These are phyloP conservation scores for Clarias gariepinus DNA, from an alignment of 2,113 vertebrate species.

Conservation along the genomic window DNA sequence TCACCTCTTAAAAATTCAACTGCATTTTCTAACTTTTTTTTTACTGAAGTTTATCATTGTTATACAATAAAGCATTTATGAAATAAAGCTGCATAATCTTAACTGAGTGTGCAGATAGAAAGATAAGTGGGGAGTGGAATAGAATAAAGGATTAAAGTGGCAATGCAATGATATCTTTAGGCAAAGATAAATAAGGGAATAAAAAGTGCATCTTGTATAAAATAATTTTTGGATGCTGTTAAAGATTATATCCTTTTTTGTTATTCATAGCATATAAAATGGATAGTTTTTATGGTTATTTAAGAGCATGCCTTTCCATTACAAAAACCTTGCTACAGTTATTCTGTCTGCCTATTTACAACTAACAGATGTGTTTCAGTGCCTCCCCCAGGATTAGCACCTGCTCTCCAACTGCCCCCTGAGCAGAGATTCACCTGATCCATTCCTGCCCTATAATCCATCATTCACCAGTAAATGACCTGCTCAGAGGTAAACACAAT, in stretches of 20 bases:
- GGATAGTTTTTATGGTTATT: not conserved
- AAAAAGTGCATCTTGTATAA: not conserved
- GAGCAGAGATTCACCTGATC: constrained; percentile 2
- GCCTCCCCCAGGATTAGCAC: not conserved
- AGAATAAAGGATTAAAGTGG: not conserved
- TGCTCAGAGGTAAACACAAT: not conserved
- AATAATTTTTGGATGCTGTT: not conserved
- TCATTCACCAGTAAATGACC: not conserved
- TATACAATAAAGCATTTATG: too few species aligned
- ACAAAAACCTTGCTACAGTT: not conserved
- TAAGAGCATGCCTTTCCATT: not conserved
- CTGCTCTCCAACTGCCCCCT: constrained; percentile 3
- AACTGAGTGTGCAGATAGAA: not conserved
- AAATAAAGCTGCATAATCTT: not conserved
- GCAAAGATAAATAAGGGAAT: not conserved
- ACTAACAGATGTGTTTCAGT: constrained; percentile 1
- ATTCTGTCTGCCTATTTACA: not conserved
- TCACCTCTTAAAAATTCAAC: not conserved
- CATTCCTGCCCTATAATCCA: not conserved
- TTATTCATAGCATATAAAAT: not conserved
- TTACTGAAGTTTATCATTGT: not conserved
- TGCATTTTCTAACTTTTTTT: not conserved
- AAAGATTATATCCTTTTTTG: not conserved
- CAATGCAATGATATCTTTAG: not conserved
- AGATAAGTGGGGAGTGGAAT: not conserved